These are phyloP conservation scores for Anolis sagrei DNA, from an alignment of 2,113 vertebrate species.

Conservation along the genomic window DNA sequence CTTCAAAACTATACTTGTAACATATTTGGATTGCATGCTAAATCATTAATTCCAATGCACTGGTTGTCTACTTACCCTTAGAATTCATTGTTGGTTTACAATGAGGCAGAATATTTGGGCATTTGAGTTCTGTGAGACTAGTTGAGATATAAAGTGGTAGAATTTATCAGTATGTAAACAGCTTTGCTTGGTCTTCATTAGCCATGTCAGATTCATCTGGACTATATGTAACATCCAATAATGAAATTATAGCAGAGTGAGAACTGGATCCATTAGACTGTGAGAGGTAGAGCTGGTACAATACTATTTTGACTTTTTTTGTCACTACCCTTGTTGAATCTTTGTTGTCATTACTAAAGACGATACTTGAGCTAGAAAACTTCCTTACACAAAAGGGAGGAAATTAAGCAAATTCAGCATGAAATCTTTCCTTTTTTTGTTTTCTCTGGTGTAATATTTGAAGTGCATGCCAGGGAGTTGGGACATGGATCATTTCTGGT, in stretches of 20 bases:
- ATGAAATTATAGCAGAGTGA: slow-evolving; percentile 12
- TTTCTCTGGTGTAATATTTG: slow-evolving; percentile 20
- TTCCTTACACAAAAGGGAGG: slow-evolving; percentile 2
- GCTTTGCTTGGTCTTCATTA: slow-evolving; percentile 13
- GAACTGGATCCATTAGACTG: slow-evolving; percentile 32
- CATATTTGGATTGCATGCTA: slow-evolving; percentile 24
- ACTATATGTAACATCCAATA: slow-evolving; percentile 18
- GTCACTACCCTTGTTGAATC: slow-evolving; percentile 21
- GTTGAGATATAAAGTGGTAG: slow-evolving; percentile 20
- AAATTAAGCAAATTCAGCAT: slow-evolving; percentile 18
- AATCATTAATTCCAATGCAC: slow-evolving; percentile 28
- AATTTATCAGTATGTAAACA: slow-evolving; percentile 10
- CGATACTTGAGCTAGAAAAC: slow-evolving; percentile 24
- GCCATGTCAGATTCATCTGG: slow-evolving; percentile 25
- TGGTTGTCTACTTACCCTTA: slow-evolving; percentile 22
- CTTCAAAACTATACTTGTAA: slow-evolving; percentile 14
- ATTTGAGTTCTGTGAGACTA: slow-evolving; percentile 15
- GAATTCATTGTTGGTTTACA: slow-evolving; percentile 24
- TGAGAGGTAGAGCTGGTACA: slow-evolving; percentile 21
- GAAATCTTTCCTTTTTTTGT: not conserved
- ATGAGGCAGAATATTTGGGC: slow-evolving; percentile 15
- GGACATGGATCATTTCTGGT: slow-evolving; percentile 28
- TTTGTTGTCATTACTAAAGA: slow-evolving; percentile 15
- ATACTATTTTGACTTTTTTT: slow-evolving; percentile 13
- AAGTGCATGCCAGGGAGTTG: slow-evolving; percentile 32